These are phyloP conservation scores for Neosilurus hyrtlii DNA, from an alignment of 2,797 vertebrate species.

Conservation along the genomic window DNA sequence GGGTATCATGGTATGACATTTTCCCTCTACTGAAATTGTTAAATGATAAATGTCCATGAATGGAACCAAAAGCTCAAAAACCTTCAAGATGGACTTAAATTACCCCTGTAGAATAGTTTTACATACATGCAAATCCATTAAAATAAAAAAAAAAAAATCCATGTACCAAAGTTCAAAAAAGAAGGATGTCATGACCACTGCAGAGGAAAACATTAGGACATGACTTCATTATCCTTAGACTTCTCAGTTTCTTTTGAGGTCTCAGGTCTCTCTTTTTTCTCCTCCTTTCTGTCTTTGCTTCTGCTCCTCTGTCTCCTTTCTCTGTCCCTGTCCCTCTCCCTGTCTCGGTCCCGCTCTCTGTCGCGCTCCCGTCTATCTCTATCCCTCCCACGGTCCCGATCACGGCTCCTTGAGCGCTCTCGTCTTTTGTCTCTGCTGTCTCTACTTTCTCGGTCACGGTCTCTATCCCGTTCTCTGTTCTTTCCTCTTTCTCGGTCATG, in stretches of 20 bases:
- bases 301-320: slow-evolving; percentile 78
- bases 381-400: slow-evolving; percentile 64
- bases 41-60: slow-evolving; percentile 54
- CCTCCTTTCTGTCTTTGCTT: slow-evolving; percentile 79
- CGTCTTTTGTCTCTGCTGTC: slow-evolving; percentile 57
- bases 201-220: slow-evolving; percentile 57
- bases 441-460: slow-evolving; percentile 67
- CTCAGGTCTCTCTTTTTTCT: slow-evolving; percentile 82
- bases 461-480: slow-evolving; percentile 61
- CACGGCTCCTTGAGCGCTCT: slow-evolving; percentile 57
- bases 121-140: slow-evolving; percentile 42
- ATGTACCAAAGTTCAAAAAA: slow-evolving; percentile 26
- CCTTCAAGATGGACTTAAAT: slow-evolving; percentile 7
- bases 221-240: slow-evolving; percentile 61
- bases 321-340: slow-evolving; percentile 63
- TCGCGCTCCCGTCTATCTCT: slow-evolving; percentile 58
- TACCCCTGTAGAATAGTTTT: slow-evolving; percentile 22
- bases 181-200: slow-evolving; percentile 35
- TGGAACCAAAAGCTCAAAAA: slow-evolving; percentile 61
- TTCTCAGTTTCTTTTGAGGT: slow-evolving; percentile 72
- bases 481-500: slow-evolving; percentile 66
- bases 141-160: slow-evolving; percentile 26
- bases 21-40: slow-evolving; percentile 33
- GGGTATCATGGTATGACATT: slow-evolving; percentile 49
- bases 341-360: slow-evolving; percentile 45